Evolutionary conservation across 2,888 invertebrate species (phyloP).

Genomic region (Zhuqinia jingwanae): DNA sequence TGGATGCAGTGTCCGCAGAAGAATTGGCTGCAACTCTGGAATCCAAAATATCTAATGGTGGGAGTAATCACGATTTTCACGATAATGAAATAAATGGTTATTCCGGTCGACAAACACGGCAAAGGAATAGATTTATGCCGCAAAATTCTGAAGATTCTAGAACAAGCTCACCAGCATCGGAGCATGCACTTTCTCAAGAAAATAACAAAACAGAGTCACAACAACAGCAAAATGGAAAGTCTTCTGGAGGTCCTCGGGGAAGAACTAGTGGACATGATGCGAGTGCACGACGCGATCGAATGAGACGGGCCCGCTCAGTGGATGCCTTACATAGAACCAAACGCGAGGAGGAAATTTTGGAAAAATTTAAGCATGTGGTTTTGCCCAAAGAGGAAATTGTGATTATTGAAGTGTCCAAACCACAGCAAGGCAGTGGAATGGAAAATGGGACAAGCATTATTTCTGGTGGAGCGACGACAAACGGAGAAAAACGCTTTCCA

Average conservation of each 20-base stretch:
- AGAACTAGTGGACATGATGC: conserved; percentile 79
- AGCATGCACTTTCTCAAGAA: neutral
- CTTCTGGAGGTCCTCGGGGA: conserved; percentile 82
- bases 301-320: conserved; percentile 93
- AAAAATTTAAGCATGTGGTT: conserved; percentile 79
- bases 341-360: conserved; percentile 78
- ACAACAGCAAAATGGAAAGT: conserved; percentile 63
- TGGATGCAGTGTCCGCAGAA: conserved; percentile 85
- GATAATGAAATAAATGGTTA: neutral
- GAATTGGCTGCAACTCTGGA: conserved; percentile 60
- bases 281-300: conserved; percentile 82
- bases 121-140: conserved; percentile 46
- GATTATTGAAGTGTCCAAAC: conserved; percentile 79
- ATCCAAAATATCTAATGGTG: conserved; percentile 50
- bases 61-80: neutral
- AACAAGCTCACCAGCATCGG: conserved; percentile 63
- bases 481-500: conserved; percentile 63
- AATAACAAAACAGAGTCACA: conserved; percentile 16
- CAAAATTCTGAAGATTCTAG: conserved; percentile 72
- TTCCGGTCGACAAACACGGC: conserved; percentile 17
- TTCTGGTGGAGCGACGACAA: neutral
- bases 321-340: conserved; percentile 85
- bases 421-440: conserved; percentile 59
- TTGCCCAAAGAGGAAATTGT: conserved; percentile 79
- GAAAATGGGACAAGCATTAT: conserved; percentile 14